A percentile compares a stretch with the other conserved stretches of the same genome.
These are phyloP conservation scores for Resseliella maxima DNA, from an alignment of 2,888 invertebrate genomes.

Conservation along the genomic window DNA sequence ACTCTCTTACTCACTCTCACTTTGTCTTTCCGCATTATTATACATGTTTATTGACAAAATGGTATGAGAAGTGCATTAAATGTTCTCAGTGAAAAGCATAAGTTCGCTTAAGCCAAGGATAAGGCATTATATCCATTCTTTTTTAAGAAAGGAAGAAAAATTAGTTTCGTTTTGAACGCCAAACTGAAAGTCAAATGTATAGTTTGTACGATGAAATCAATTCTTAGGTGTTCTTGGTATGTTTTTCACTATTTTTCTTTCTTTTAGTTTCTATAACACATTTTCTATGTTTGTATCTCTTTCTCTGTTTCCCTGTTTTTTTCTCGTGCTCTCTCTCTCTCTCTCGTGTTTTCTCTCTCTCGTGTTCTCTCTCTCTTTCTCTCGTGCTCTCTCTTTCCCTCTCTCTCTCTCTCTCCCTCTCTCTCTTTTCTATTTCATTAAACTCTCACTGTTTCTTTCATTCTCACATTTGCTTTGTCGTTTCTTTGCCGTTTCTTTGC, in stretches of 20 bases:
- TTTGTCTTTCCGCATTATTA: background rate
- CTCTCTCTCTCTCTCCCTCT: background rate
- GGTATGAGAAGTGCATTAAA: conserved; percentile 48
- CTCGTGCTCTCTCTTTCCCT: background rate
- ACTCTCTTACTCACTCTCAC: background rate
- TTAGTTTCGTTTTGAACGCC: conserved; percentile 33
- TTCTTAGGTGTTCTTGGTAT: background rate
- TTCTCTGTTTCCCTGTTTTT: background rate
- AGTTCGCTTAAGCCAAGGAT: background rate
- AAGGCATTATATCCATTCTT: conserved; percentile 34
- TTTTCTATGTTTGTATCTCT: too few species aligned
- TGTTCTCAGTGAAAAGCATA: background rate
- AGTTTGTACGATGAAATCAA: conserved; percentile 4
- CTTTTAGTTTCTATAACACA: background rate
- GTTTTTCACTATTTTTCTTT: background rate
- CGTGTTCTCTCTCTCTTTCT: background rate
- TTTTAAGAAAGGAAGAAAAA: background rate
- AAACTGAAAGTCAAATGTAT: conserved; percentile 2
- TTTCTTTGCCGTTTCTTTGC: background rate
- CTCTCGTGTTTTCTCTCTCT: background rate
- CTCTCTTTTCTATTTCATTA: too few species aligned
- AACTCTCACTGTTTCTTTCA: too few species aligned
- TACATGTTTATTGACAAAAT: conserved; percentile 7
- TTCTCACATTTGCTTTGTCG: background rate
- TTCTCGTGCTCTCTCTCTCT: too few species aligned